Percentiles rank a stretch among this genome's conserved stretches.
Evolutionary conservation across 2,888 invertebrate genomes (phyloP).

Genomic region (Phasia obesa): DNA sequence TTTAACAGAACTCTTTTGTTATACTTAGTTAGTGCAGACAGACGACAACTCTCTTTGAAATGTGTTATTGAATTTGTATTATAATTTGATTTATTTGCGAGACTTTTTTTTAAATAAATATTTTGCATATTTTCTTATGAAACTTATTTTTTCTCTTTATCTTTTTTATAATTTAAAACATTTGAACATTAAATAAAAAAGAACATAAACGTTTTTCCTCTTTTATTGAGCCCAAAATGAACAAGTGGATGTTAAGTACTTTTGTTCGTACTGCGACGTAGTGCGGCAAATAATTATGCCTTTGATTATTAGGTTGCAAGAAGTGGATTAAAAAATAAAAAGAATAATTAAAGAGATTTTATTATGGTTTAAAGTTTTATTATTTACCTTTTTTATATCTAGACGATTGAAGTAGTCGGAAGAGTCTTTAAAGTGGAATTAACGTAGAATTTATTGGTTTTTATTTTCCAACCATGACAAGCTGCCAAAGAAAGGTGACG

Average conservation of each 20-base stretch:
- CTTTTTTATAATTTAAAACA: slow-evolving; percentile 6
- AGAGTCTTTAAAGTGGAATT: no score
- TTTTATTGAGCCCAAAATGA: neutral
- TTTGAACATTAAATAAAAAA: slow-evolving; percentile 11
- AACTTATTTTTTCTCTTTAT: slow-evolving; percentile 15
- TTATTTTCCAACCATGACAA: no score
- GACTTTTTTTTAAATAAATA: no score
- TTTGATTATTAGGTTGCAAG: slow-evolving; percentile 16
- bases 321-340: neutral
- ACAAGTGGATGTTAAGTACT: neutral
- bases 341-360: no score
- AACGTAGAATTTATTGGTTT: no score
- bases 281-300: neutral
- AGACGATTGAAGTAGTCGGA: no score
- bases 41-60: slow-evolving; percentile 48
- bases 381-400: no score
- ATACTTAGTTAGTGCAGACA: slow-evolving; percentile 54
- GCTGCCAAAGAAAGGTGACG: no score
- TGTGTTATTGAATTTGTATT: slow-evolving; percentile 62
- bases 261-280: no score
- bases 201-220: neutral
- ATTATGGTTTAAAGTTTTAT: no score
- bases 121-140: slow-evolving; percentile 8
- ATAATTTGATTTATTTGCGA: slow-evolving; percentile 59
- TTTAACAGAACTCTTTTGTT: slow-evolving; percentile 1